A percentile compares a stretch with the other conserved stretches of the same genome.
phyloP scores from a whole-genome alignment of 1,140 invertebrate species.

The Nephotettix cincticeps region DNA sequence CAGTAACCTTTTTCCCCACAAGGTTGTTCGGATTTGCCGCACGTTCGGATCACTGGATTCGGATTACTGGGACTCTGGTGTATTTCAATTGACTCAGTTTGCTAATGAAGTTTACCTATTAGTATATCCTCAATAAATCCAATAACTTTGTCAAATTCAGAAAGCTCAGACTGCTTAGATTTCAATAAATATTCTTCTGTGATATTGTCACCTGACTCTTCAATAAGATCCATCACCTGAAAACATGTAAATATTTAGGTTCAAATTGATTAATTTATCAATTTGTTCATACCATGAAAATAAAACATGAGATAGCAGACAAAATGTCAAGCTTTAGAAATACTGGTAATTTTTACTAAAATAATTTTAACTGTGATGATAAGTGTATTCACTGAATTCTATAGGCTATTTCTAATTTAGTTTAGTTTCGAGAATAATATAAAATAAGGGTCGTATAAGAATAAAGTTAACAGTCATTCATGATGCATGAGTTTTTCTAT shows the following conservation, averaged over 20 bases:
- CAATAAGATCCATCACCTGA: conserved; percentile 4
- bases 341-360: no score
- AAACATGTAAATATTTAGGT: not conserved
- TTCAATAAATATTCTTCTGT: conserved; percentile 10
- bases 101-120: conserved; percentile 53
- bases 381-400: no score
- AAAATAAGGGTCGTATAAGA: no score
- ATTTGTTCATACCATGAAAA: no score
- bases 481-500: no score
- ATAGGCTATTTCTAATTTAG: no score
- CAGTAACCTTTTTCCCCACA: not conserved
- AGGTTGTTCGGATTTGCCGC: not conserved
- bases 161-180: not conserved
- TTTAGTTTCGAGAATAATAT: no score
- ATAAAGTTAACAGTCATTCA: no score
- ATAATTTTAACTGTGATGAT: no score
- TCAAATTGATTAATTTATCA: no score
- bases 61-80: not conserved
- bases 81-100: not conserved
- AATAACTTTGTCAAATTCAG: conserved; percentile 47
- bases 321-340: no score
- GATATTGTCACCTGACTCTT: conserved; percentile 23
- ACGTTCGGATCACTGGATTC: not conserved
- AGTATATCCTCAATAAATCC: conserved; percentile 72
- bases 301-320: no score